Evolutionary conservation across 1,140 invertebrate species (phyloP).

Genomic region (Argopecten irradians): DNA sequence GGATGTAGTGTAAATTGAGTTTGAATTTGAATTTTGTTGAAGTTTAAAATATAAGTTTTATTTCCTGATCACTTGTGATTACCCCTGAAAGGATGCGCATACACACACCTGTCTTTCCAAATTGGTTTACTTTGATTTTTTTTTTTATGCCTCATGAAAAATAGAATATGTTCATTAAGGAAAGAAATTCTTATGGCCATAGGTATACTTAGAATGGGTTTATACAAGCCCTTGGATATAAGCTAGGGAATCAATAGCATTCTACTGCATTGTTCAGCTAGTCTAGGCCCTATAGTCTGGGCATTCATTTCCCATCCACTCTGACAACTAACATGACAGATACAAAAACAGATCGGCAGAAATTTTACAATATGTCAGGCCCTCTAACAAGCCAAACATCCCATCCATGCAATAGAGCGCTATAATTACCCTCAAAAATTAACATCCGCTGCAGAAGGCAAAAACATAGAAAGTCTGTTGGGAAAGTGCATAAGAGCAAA

Average conservation of each 20-base stretch:
- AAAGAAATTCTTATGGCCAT: background rate
- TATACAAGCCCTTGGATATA: background rate
- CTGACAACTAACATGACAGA: background rate
- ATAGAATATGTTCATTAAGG: background rate
- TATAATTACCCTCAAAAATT: background rate
- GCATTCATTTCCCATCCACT: background rate
- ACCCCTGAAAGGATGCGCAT: too few relatives aligned
- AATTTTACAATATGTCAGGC: background rate
- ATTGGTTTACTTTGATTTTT: too few relatives aligned
- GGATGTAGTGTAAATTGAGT: too few relatives aligned
- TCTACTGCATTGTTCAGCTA: background rate
- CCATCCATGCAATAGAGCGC: background rate
- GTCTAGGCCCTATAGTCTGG: background rate
- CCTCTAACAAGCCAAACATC: background rate
- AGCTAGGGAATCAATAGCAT: background rate
- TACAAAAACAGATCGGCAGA: background rate
- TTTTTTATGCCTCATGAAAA: background rate
- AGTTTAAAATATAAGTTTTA: too few relatives aligned
- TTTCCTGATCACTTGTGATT: too few relatives aligned
- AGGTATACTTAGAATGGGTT: background rate
- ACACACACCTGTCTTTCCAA: background rate
- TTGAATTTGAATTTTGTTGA: too few relatives aligned
- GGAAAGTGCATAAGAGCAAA: too few relatives aligned
- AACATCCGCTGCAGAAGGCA: background rate
- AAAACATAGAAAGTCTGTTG: background rate